Conservation (phyloP, 1,140 invertebrate species). For the Neuroterus valhalla region DNA sequence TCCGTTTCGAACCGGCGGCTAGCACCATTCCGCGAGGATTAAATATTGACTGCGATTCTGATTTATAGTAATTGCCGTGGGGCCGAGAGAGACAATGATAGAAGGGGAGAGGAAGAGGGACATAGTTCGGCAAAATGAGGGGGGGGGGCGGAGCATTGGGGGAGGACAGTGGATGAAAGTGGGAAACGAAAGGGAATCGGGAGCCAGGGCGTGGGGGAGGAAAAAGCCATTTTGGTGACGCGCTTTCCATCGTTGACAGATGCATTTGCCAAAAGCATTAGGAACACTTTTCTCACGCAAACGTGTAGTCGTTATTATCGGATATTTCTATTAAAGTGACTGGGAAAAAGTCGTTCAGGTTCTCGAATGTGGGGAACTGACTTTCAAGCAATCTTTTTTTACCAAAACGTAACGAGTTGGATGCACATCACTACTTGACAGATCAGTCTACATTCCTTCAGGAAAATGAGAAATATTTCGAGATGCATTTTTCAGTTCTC, state of each 20-base stretch:
- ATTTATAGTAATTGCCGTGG: slow-evolving; percentile 74
- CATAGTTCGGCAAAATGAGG: slow-evolving; percentile 32
- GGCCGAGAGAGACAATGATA: slow-evolving; percentile 52
- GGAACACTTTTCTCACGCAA: slow-evolving; percentile 58
- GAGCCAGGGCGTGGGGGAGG: slow-evolving; percentile 35
- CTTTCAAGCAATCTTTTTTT: neutral
- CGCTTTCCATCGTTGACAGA: slow-evolving; percentile 67
- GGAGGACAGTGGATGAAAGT: slow-evolving; percentile 49
- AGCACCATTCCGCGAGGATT: slow-evolving; percentile 71
- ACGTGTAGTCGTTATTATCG: slow-evolving; percentile 57
- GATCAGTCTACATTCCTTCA: neutral
- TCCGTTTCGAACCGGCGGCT: slow-evolving; percentile 59
- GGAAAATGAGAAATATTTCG: too few species aligned
- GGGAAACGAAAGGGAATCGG: slow-evolving; percentile 47
- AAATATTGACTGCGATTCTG: slow-evolving; percentile 74
- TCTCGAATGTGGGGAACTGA: slow-evolving; percentile 10
- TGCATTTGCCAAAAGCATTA: slow-evolving; percentile 66
- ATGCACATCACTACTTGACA: neutral
- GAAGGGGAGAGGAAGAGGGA: slow-evolving; percentile 15
- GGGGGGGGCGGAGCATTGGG: slow-evolving; percentile 33
- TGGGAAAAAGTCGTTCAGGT: slow-evolving; percentile 19
- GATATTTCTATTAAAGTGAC: slow-evolving; percentile 57
- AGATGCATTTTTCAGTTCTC: too few species aligned
- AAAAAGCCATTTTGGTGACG: slow-evolving; percentile 64
- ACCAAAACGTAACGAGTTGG: neutral